These are phyloP conservation scores for Melanargia galathea DNA, from an alignment of 2,888 invertebrate species.

Conservation along the genomic window DNA sequence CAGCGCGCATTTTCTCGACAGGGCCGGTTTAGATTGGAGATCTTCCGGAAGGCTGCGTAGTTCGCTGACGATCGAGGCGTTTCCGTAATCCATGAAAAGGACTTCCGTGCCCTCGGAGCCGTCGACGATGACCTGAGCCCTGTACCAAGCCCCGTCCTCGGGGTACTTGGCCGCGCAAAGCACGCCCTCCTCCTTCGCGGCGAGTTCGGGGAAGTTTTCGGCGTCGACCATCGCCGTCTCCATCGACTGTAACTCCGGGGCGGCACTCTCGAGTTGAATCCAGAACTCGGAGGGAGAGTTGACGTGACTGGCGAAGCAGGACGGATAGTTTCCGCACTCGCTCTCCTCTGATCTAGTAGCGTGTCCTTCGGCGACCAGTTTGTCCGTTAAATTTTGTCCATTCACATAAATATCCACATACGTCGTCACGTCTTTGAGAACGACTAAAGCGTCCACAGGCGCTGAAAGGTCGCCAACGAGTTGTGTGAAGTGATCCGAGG, in stretches of 20 bases:
- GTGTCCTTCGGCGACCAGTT: slow-evolving; percentile 81
- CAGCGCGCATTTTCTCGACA: slow-evolving; percentile 84
- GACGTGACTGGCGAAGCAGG: slow-evolving; percentile 88
- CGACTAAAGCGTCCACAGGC: slow-evolving; percentile 76
- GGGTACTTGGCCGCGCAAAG: slow-evolving; percentile 85
- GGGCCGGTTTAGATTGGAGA: slow-evolving; percentile 80
- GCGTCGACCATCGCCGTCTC: slow-evolving; percentile 81
- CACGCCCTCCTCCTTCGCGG: slow-evolving; percentile 72
- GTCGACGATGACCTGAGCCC: slow-evolving; percentile 84
- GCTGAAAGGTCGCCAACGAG: slow-evolving; percentile 76
- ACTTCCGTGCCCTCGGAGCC: slow-evolving; percentile 83
- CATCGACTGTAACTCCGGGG: slow-evolving; percentile 81
- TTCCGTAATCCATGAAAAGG: slow-evolving; percentile 87
- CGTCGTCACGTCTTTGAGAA: slow-evolving; percentile 83
- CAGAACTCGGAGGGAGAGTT: slow-evolving; percentile 90
- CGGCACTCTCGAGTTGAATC: slow-evolving; percentile 87
- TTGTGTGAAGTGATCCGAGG: slow-evolving; percentile 80
- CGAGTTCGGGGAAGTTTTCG: slow-evolving; percentile 77
- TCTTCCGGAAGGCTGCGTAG: slow-evolving; percentile 83
- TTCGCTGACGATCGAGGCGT: slow-evolving; percentile 82
- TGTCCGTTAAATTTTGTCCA: slow-evolving; percentile 83
- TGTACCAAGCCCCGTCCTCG: slow-evolving; percentile 85
- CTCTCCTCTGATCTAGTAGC: slow-evolving; percentile 81
- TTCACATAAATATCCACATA: slow-evolving; percentile 85
- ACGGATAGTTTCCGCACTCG: slow-evolving; percentile 77